A percentile compares a stretch with the other conserved stretches of the same genome.
Conservation (phyloP, 2,113 vertebrate species). For the Leuciscus idus region DNA sequence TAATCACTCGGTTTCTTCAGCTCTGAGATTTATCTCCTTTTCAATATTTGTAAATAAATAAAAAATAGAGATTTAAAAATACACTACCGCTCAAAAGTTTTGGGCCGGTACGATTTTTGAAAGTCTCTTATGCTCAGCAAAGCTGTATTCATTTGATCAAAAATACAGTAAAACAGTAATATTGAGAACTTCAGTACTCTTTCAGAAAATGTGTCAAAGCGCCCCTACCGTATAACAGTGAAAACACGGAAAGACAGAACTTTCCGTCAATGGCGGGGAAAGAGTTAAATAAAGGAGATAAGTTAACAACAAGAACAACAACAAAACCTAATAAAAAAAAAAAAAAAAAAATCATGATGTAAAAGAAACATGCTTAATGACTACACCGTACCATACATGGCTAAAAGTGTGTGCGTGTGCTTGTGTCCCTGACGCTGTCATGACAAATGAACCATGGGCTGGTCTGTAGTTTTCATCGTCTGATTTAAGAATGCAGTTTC, state of each 20-base stretch:
- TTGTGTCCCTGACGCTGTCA: not conserved
- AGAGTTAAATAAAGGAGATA: not conserved
- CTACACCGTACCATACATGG: not conserved
- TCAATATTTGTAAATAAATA: too few relatives aligned
- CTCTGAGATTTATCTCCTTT: not conserved
- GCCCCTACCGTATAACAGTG: too few relatives aligned
- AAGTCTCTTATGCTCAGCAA: not conserved
- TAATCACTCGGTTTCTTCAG: not conserved
- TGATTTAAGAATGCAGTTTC: conserved; percentile 72
- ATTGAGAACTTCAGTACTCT: too few relatives aligned
- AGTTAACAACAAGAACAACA: not conserved
- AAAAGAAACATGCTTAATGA: not conserved
- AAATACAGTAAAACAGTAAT: not conserved
- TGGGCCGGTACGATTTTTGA: not conserved
- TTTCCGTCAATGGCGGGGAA: too few relatives aligned
- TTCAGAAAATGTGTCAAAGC: too few relatives aligned
- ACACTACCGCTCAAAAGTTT: not conserved
- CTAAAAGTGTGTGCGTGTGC: not conserved
- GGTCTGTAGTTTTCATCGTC: conserved; percentile 86
- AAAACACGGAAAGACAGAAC: too few relatives aligned
- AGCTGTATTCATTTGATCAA: not conserved
- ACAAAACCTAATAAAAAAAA: not conserved
- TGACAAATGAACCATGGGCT: conserved; percentile 58
- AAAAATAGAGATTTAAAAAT: too few relatives aligned
- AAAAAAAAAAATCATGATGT: not conserved